These are phyloP conservation scores for Cephus rjabovi DNA, from an alignment of 2,888 invertebrate species.

Conservation along the genomic window DNA sequence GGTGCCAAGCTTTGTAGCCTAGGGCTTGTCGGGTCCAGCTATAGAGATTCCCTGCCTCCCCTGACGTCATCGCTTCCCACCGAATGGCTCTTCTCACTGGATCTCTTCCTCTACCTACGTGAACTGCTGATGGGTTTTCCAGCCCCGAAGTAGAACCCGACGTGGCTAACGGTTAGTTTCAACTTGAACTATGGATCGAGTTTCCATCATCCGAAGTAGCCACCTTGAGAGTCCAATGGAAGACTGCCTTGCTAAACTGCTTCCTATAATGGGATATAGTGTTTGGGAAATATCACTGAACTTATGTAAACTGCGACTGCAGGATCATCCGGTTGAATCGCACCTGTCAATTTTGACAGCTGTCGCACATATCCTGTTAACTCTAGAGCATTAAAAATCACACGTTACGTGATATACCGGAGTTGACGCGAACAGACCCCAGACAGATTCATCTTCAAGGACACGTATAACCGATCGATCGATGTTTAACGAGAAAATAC, in stretches of 20 bases:
- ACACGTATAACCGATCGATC: slow-evolving; percentile 1
- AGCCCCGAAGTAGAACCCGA: slow-evolving; percentile 44
- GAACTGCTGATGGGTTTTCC: slow-evolving; percentile 54
- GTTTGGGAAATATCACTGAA: background rate
- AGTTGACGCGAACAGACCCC: background rate
- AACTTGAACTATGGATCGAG: slow-evolving; percentile 48
- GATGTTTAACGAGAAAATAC: background rate
- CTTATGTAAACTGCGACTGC: background rate
- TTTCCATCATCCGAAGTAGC: slow-evolving; percentile 33
- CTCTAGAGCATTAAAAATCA: background rate
- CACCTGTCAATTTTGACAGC: background rate
- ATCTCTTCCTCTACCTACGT: slow-evolving; percentile 28
- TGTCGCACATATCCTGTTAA: background rate
- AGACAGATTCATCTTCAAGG: background rate
- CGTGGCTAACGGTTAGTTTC: slow-evolving; percentile 40
- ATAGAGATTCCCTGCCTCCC: slow-evolving; percentile 21
- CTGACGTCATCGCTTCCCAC: slow-evolving; percentile 12
- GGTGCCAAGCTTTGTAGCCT: slow-evolving; percentile 29
- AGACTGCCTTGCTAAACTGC: background rate
- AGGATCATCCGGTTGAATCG: background rate
- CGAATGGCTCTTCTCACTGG: slow-evolving; percentile 10
- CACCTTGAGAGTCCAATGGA: background rate
- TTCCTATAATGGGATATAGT: background rate
- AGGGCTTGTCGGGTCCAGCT: slow-evolving; percentile 38
- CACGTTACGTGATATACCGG: background rate